Base-by-base conservation (phyloP, 2,113 vertebrate genomes). In the Procavia capensis region DNA sequence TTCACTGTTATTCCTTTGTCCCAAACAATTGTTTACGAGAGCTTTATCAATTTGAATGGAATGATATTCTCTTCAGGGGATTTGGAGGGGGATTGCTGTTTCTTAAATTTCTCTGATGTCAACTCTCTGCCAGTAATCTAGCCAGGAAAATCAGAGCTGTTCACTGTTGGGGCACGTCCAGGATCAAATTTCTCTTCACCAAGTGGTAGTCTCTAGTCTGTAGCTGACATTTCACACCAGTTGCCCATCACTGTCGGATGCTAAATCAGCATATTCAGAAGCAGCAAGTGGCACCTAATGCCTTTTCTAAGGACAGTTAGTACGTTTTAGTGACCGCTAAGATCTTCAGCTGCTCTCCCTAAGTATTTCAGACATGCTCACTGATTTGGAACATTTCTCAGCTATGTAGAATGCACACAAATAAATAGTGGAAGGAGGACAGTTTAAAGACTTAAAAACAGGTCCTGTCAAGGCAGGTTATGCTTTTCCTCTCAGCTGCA, bases 401-500 rank as follows among this genome's bases (percentile, higher is more conserved):
- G 78, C 93, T 91, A 61, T 63, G 17, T 5, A 72, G 88, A 89
- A n/a, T 29, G 24, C 20, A 86, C 5, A n/a, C 22, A 80, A 50
- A 88, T 78, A 97, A 96, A 79, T 87, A 85, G 59, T 45, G 66
- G 86, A 82, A 96, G 76, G 68, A 90, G 93, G 95, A 97, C 76
- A 95, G 27, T 31, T 96, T 79, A 97, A 89, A 80, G 88, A 94
- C 90, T 83, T 92, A 85, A 85, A 94, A 91, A 75, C 95, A 90
- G 61, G 45, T 93, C 93, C 90, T 96, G 91, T 96, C 95, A 94
- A 78, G 89, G 76, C 83, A 97, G 93, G 43, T 92, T 80, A 4
- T 93, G 34, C 3, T 96, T 96, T 89, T 86, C 94, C 1, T 97
- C 16, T 85, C 91, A 96, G 83, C 7, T 10, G 20, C 43, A 34